phyloP scores from a whole-genome alignment of 2,797 vertebrate genomes.

The Pseudopleuronectes americanus region DNA sequence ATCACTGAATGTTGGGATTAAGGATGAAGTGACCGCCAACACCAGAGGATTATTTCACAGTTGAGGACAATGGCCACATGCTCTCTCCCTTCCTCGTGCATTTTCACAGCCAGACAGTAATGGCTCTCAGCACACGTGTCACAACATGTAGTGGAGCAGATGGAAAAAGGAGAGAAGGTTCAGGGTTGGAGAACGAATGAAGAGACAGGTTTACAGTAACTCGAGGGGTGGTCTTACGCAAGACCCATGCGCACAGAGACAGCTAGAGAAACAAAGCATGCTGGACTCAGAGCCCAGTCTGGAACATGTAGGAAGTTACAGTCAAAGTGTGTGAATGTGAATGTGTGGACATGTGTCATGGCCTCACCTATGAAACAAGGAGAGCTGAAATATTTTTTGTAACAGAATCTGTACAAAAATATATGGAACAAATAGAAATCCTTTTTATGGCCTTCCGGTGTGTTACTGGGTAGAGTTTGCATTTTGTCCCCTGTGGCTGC shows the following conservation, averaged over 20 bases:
- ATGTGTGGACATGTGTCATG: not conserved
- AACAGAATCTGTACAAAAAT: too few species aligned
- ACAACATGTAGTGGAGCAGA: conserved; percentile 4
- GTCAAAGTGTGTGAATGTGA: conserved; percentile 7
- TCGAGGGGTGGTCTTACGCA: conserved; percentile 61
- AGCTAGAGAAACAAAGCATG: conserved; percentile 51
- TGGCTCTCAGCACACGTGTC: not conserved
- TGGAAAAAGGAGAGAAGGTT: conserved; percentile 21
- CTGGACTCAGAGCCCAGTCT: conserved; percentile 20
- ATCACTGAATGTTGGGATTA: not conserved
- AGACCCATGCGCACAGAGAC: conserved; percentile 35
- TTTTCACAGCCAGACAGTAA: not conserved
- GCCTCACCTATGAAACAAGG: not conserved
- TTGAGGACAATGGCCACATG: not conserved
- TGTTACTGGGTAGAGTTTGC: too few species aligned
- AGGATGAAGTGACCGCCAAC: conserved; percentile 6
- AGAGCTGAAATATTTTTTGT: too few species aligned
- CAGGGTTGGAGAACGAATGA: conserved; percentile 16
- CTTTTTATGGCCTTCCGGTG: too few species aligned
- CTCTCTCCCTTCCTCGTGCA: not conserved
- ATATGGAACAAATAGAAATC: too few species aligned
- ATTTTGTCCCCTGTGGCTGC: too few species aligned
- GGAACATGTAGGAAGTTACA: conserved; percentile 19
- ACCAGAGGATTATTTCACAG: not conserved
- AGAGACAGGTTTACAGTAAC: conserved; percentile 61